Conservation (phyloP, 2,113 vertebrate species). For the Caracal caracal region DNA sequence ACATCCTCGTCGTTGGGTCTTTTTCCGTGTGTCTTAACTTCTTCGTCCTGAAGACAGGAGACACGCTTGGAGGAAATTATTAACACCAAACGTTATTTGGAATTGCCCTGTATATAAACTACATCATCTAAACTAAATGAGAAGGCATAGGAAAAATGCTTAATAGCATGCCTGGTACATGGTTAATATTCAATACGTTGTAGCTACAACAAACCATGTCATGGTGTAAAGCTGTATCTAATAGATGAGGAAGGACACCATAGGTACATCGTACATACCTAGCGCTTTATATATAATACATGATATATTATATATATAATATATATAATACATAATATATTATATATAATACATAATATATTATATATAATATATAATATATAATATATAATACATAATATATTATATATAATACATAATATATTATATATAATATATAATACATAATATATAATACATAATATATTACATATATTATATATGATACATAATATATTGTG, state of each 20-base stretch:
- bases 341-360: neutral
- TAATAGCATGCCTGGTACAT: constrained; percentile 17
- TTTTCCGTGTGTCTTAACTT: constrained; percentile 9
- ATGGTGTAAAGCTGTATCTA: constrained; percentile 1
- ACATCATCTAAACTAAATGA: constrained; percentile 44
- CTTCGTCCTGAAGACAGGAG: constrained; percentile 27
- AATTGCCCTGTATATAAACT: constrained; percentile 51
- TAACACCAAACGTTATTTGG: constrained; percentile 35
- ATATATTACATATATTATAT: too few relatives aligned
- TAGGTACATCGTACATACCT: neutral
- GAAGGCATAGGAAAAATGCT: constrained; percentile 50
- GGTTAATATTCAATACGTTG: constrained; percentile 62
- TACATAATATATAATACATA: too few relatives aligned
- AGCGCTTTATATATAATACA: neutral
- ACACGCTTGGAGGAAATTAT: constrained; percentile 34
- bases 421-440: too few relatives aligned
- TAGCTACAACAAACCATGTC: constrained; percentile 18
- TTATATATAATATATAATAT: neutral
- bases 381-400: neutral
- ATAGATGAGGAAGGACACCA: neutral
- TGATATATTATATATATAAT: neutral
- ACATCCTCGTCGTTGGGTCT: neutral
- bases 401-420: too few relatives aligned
- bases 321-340: neutral
- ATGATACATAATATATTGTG: too few relatives aligned